Evolutionary conservation across 2,797 vertebrate species (phyloP).

Genomic region (Aeoliscus strigatus): DNA sequence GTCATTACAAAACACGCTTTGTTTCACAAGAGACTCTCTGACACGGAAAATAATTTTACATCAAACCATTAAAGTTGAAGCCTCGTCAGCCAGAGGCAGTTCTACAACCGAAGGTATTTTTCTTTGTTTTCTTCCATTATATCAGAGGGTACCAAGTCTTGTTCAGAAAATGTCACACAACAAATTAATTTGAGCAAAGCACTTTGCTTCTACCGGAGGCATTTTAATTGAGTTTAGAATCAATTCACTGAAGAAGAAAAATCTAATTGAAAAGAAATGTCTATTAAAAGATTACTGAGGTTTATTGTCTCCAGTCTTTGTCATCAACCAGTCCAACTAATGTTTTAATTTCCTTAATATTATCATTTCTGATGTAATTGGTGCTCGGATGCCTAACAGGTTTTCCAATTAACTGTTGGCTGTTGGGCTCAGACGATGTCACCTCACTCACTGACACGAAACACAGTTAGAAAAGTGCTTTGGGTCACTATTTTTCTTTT

Average conservation of each 20-base stretch:
- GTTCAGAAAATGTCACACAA: conserved; percentile 71
- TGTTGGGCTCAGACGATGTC: conserved; percentile 47
- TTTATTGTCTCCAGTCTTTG: conserved; percentile 72
- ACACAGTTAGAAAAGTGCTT: conserved; percentile 27
- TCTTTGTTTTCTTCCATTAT: conserved; percentile 73
- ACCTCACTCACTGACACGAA: conserved; percentile 46
- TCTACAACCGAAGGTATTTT: conserved; percentile 57
- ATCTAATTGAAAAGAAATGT: conserved; percentile 81
- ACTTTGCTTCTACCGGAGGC: conserved; percentile 64
- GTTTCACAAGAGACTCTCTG: conserved; percentile 45
- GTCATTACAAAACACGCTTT: conserved; percentile 47
- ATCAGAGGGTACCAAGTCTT: conserved; percentile 68
- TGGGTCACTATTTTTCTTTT: conserved; percentile 3
- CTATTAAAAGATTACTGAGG: conserved; percentile 77
- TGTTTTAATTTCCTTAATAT: conserved; percentile 81
- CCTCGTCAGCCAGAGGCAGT: conserved; percentile 54
- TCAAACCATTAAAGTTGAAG: conserved; percentile 46
- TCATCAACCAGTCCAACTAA: conserved; percentile 72
- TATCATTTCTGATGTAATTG: conserved; percentile 78
- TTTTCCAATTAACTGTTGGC: conserved; percentile 75
- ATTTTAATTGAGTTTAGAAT: conserved; percentile 79
- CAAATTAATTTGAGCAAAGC: conserved; percentile 74
- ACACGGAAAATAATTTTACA: conserved; percentile 55
- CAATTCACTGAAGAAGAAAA: conserved; percentile 73
- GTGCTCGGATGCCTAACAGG: conserved; percentile 71